Evolutionary conservation across 2,888 invertebrate species (phyloP), one percentile per base, ranked within the genome.

Genomic region (Atrina japonica): DNA sequence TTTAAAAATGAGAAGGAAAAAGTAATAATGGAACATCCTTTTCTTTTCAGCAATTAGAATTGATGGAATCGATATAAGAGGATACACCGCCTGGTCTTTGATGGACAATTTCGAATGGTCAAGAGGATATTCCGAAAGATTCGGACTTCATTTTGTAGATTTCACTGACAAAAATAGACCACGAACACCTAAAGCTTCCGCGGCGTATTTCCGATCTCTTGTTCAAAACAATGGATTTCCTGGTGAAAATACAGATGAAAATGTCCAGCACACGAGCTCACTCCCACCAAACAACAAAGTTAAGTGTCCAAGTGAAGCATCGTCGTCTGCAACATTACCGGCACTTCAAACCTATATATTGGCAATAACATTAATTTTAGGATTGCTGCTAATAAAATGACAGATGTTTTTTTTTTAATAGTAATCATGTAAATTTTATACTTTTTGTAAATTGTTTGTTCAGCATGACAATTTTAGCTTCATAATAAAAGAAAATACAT

Each of bases 51-150:
- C 84, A 6, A 79, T 83, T 9, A 64, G 69, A 16, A 66, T 83
- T 21, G 88, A 88, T 60, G 84, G 85, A 0, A 84, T 85, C 7
- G 87, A 90, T 55, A 88, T 91, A 2, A 84, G 83, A 35, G 95
- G 94, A 0, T 96, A 96, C 84, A 93, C 94, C 0, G 93, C 94
- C 65, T 96, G 96, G 96, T 94, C 94, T 80, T 90, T 96, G 23
- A 92, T 96, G 90, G 96, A 96, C 85, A 95, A 95, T 86, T 95
- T 94, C 88, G 96, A 96, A 88, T 96, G 96, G 96, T 92, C 92
- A 69, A 92, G 93, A 52, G 96, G 96, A 29, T 96, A 93, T 86
- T 93, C 93, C 93, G 94, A 88, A 50, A 76, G 85, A 35, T 95
- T 95, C 91, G 95, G 95, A 73, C 91, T 95, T 63, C 94, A 94